A percentile compares a stretch with the other conserved stretches of the same genome.
Evolutionary conservation across 1,140 invertebrate genomes (phyloP).

Genomic region (Marisa cornuarietis): DNA sequence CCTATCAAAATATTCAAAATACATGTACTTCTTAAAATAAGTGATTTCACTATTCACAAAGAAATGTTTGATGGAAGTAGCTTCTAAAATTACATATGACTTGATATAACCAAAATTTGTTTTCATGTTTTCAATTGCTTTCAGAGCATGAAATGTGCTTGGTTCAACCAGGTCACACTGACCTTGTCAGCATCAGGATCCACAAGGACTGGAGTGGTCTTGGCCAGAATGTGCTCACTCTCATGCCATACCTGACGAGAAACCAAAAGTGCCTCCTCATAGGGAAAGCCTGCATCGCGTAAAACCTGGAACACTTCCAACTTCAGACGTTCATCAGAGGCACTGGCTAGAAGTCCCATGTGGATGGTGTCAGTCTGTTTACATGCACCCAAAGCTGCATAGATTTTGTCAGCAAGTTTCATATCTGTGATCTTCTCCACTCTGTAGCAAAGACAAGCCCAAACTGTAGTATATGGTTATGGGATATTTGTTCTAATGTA

Average conservation of each 20-base stretch:
- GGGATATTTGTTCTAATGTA: no score
- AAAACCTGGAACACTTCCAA: constrained; percentile 57
- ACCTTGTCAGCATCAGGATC: constrained; percentile 40
- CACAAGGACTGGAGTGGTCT: constrained; percentile 29
- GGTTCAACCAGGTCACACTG: not conserved
- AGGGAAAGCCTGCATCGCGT: constrained; percentile 58
- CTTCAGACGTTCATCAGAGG: constrained; percentile 60
- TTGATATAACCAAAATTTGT: no score
- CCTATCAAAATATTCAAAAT: no score
- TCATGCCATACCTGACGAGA: constrained; percentile 54
- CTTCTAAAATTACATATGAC: no score
- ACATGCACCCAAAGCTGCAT: constrained; percentile 61
- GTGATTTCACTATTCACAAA: no score
- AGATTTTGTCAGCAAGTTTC: constrained; percentile 53
- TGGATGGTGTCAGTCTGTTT: constrained; percentile 45
- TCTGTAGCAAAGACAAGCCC: constrained; percentile 31
- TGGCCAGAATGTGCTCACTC: constrained; percentile 34
- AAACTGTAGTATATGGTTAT: not conserved
- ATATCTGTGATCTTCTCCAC: constrained; percentile 52
- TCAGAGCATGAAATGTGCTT: no score
- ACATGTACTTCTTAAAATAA: not conserved
- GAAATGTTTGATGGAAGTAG: no score
- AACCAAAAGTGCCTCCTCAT: constrained; percentile 53
- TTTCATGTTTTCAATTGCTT: no score
- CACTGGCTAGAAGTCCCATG: constrained; percentile 65